Percentiles rank a stretch among this genome's conserved stretches.
phyloP scores from a whole-genome alignment of 1,140 invertebrate genomes.

The Ceratosolen solmsi region DNA sequence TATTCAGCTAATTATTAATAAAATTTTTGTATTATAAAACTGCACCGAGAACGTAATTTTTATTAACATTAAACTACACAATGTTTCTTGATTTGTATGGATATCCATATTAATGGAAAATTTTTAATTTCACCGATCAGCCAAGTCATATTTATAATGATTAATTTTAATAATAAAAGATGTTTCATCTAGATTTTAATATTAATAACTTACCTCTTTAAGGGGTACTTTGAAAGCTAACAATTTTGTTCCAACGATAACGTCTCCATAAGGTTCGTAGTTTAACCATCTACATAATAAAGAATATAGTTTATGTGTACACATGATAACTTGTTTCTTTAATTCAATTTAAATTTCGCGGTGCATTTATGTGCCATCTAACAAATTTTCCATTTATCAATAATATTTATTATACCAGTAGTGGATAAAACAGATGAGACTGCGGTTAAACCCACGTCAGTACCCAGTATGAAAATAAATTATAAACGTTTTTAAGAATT shows the following conservation, averaged over 20 bases:
- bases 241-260: constrained; percentile 80
- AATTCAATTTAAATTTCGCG: constrained; percentile 17
- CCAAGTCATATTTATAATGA: neutral
- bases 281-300: constrained; percentile 78
- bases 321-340: neutral
- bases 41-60: too few species aligned
- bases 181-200: neutral
- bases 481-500: too few species aligned
- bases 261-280: constrained; percentile 78
- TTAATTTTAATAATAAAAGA: too few species aligned
- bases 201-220: constrained; percentile 76
- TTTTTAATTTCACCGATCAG: too few species aligned
- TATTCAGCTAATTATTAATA: too few species aligned
- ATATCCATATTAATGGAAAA: too few species aligned
- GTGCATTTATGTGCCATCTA: constrained; percentile 18
- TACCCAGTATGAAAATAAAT: too few species aligned
- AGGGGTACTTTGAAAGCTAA: constrained; percentile 88
- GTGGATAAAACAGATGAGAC: constrained; percentile 33
- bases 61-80: too few species aligned
- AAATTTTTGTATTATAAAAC: too few species aligned
- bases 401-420: neutral
- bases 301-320: constrained; percentile 25
- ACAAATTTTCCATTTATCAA: neutral
- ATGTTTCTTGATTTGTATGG: too few species aligned
- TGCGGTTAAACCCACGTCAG: constrained; percentile 27